Conservation (phyloP, 2,888 invertebrate genomes). For the Mythimna loreyi region DNA sequence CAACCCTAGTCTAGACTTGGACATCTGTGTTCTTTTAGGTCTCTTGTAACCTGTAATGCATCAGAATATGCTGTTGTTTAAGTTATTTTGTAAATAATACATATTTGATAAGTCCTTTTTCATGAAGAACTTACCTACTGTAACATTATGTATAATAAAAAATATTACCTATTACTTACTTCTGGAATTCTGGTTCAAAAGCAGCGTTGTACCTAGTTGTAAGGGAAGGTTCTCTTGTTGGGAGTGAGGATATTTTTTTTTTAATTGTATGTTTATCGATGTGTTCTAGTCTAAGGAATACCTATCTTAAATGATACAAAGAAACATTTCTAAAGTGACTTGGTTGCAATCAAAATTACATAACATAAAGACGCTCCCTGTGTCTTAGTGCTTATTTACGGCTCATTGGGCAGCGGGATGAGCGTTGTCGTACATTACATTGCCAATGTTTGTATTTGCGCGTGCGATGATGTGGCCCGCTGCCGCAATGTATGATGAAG, state of each 20-base stretch:
- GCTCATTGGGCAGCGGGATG: no score
- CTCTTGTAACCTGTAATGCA: neutral
- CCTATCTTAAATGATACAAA: no score
- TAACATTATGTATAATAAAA: neutral
- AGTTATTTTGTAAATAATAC: slow-evolving; percentile 2
- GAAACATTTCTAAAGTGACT: no score
- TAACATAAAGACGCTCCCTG: neutral
- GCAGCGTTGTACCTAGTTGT: neutral
- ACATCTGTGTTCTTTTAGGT: neutral
- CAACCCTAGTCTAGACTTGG: neutral
- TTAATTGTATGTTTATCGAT: neutral
- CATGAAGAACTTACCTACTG: neutral
- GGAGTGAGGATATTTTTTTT: neutral
- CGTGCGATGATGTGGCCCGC: no score
- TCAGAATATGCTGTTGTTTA: neutral
- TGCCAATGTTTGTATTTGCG: no score
- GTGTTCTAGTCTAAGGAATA: neutral
- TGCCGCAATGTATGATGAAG: no score
- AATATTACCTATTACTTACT: neutral
- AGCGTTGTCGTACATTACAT: no score
- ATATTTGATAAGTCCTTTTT: slow-evolving; percentile 1
- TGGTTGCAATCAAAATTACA: neutral
- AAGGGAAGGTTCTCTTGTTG: slow-evolving; percentile 14
- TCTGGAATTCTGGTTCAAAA: slow-evolving; percentile 3
- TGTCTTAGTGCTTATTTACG: no score